Evolutionary conservation across 2,888 invertebrate genomes (phyloP).

Genomic region (Eupsilia transversa): DNA sequence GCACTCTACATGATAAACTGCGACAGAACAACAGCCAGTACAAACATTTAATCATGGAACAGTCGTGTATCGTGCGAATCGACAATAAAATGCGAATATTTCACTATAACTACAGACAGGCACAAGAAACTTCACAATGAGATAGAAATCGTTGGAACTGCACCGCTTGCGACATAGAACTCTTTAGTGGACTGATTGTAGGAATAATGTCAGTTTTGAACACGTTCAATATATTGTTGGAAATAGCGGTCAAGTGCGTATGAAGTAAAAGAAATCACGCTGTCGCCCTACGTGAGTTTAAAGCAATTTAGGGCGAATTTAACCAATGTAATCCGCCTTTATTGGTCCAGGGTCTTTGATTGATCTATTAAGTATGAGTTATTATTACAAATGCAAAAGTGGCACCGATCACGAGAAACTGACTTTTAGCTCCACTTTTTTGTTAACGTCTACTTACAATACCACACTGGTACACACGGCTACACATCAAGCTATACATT

Average conservation of each 20-base stretch:
- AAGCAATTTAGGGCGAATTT: neutral
- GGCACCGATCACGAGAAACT: neutral
- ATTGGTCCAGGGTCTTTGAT: neutral
- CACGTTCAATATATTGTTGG: neutral
- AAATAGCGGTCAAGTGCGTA: constrained; percentile 48
- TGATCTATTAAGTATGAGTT: neutral
- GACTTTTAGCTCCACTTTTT: neutral
- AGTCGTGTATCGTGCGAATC: constrained; percentile 41
- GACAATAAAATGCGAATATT: constrained; percentile 41
- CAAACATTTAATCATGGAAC: constrained; percentile 36
- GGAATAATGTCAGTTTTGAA: constrained; percentile 8
- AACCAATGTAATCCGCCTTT: neutral
- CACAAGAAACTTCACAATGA: constrained; percentile 50
- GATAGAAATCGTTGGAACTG: constrained; percentile 40
- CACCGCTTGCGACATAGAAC: constrained; percentile 29
- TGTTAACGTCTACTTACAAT: neutral
- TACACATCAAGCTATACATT: too few relatives aligned
- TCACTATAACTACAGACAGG: constrained; percentile 11
- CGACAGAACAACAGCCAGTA: neutral
- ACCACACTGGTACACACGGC: too few relatives aligned
- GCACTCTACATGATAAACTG: neutral
- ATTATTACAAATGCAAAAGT: neutral
- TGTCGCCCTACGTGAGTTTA: neutral
- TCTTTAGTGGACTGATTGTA: constrained; percentile 19
- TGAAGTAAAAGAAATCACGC: neutral